Base-by-base conservation (phyloP, 2,797 vertebrate species). In the Syndactyla subalaris region DNA sequence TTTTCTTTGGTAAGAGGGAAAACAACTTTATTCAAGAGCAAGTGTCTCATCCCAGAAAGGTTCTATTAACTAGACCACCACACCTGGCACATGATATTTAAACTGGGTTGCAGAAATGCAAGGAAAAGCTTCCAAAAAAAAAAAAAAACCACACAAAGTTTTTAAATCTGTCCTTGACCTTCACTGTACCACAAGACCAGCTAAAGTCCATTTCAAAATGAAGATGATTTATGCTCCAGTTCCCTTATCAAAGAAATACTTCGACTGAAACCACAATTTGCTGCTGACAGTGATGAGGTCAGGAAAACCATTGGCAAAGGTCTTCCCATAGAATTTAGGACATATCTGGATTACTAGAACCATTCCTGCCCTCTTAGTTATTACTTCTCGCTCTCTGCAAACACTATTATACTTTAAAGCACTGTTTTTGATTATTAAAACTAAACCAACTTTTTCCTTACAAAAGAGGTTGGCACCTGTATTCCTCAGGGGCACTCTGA, bases 141-240 rank as follows among this genome's bases (percentile, higher is more conserved):
- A 89, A 76, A 58, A 14, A 8, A 12, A 8, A 16, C n/a, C 49
- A 65, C 49, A 65, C 26, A 36, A 61, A 9, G 14, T 15, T 82
- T 87, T 89, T 36, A n/a, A 81, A 59, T 84, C 30, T 79, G 15
- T 62, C 78, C 11, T 61, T 62, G 41, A 70, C 55, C 85, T 88
- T 58, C 48, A 76, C 29, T 67, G 29, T 12, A 66, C 57, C 43
- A 45, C 7, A 39, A 73, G 18, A 68, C 49, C 34, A 81, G 34
- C 62, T 83, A 48, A 89, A 88, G 63, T 59, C 63, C 39, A 82
- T 91, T 92, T 83, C 85, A 89, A 85, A 82, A 48, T 46, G 43
- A 57, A 68, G 54, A 85, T 78, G 59, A 79, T 38, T 90, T 54
- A 88, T 13, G 41, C 22, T 86, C 45, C 23, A 32, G 26, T 74